A percentile compares a stretch with the other conserved stretches of the same genome.
These are phyloP conservation scores for Lasioglossum pauxillum DNA, from an alignment of 2,888 invertebrate species.

Conservation along the genomic window DNA sequence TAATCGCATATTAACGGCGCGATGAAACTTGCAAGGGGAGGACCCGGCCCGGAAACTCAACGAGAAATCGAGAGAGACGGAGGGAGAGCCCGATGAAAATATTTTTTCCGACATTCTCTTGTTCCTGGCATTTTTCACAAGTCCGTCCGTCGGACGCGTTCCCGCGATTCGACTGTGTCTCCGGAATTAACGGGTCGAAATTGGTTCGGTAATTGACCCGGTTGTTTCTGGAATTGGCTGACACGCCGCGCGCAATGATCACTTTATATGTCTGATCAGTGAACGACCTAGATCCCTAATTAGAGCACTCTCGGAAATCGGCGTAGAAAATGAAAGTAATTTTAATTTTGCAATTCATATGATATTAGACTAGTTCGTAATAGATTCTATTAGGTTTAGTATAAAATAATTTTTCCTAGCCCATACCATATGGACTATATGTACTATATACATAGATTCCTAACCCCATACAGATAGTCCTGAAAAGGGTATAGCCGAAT, in stretches of 20 bases:
- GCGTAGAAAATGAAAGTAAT: no score
- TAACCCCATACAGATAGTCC: no score
- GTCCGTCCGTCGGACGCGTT: neutral
- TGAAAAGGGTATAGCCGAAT: no score
- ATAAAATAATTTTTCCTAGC: no score
- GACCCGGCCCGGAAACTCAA: constrained; percentile 5
- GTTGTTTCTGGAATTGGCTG: constrained; percentile 28
- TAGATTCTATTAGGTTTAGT: no score
- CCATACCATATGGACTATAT: no score
- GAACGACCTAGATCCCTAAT: constrained; percentile 25
- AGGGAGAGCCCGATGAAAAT: neutral
- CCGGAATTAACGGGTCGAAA: constrained; percentile 40
- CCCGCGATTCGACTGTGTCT: neutral
- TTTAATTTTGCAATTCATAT: no score
- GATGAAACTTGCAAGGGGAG: constrained; percentile 27
- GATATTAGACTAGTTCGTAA: no score
- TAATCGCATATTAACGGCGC: constrained; percentile 22
- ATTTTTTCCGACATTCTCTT: neutral
- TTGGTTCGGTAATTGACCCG: constrained; percentile 11
- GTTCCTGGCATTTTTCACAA: neutral
- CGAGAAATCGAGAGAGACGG: neutral
- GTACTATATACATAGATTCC: no score
- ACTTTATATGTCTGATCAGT: constrained; percentile 26
- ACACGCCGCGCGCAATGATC: constrained; percentile 20
- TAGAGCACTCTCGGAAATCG: neutral